Conservation (phyloP, 35 echinoderm and acorn worm species). For the Heliocidaris tuberculata region DNA sequence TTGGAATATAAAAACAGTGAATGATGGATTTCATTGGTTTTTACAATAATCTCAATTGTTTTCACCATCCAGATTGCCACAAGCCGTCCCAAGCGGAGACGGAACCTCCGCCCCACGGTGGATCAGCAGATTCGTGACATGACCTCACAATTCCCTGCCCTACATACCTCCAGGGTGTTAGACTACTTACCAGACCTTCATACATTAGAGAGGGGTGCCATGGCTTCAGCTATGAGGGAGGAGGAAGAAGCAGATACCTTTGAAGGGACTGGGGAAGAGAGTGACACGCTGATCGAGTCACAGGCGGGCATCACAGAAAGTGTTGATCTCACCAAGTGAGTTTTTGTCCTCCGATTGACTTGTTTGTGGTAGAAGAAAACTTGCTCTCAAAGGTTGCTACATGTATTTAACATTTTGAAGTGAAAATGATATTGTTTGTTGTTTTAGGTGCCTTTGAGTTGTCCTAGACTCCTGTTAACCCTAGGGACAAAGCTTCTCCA, state of each 20-base stretch:
- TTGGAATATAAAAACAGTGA: neutral
- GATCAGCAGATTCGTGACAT: constrained; percentile 84
- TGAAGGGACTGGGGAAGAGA: neutral
- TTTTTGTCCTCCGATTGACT: neutral
- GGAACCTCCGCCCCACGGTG: constrained; percentile 60
- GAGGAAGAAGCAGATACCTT: constrained; percentile 22
- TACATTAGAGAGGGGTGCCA: constrained; percentile 60
- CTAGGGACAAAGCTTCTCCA: no score
- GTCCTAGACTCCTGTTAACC: no score
- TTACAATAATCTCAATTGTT: neutral
- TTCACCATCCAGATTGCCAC: constrained; percentile 75
- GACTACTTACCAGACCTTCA: constrained; percentile 84
- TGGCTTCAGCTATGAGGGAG: neutral
- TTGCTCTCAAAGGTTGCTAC: no score
- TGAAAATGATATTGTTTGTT: no score
- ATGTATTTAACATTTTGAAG: no score
- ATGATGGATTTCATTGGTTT: neutral
- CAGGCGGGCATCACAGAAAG: constrained; percentile 17
- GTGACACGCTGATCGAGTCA: constrained; percentile 22
- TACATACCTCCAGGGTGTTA: constrained; percentile 76
- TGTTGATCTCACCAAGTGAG: constrained; percentile 52
- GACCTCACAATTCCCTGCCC: constrained; percentile 77
- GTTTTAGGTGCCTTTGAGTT: no score
- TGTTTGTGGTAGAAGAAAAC: no score
- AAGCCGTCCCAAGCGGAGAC: constrained; percentile 81